These are phyloP conservation scores for Boulengeromyrus knoepffleri DNA, from an alignment of 2,113 vertebrate genomes.

Conservation along the genomic window DNA sequence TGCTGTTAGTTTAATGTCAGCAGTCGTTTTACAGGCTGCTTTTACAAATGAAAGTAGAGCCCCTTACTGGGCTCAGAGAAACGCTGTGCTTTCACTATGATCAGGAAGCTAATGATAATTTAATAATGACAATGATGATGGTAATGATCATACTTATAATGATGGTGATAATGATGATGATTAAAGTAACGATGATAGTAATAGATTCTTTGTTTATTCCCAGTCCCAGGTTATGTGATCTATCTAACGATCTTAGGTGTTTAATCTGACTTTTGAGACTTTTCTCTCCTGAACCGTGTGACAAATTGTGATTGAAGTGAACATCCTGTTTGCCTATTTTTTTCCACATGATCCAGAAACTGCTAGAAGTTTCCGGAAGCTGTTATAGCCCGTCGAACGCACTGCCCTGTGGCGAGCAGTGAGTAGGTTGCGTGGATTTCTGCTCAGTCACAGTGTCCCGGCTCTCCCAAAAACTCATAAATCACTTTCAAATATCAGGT, in stretches of 20 bases:
- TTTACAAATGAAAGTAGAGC: not conserved
- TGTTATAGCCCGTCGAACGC: not conserved
- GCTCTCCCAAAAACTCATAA: not conserved
- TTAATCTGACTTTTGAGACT: not conserved
- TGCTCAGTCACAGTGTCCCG: not conserved
- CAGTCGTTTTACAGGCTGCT: not conserved
- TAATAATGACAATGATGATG: not conserved
- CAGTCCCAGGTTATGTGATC: not conserved
- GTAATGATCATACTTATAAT: not conserved
- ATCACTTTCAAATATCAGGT: not conserved
- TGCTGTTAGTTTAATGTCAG: not conserved
- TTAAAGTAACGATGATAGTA: not conserved
- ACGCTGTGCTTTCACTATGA: not conserved
- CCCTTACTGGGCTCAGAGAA: not conserved
- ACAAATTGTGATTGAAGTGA: not conserved
- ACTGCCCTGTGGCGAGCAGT: not conserved
- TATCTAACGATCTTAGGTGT: not conserved
- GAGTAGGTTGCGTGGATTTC: not conserved
- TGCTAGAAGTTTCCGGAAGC: not conserved
- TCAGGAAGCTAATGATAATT: not conserved
- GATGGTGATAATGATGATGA: not conserved
- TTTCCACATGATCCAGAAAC: not conserved
- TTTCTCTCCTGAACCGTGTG: not conserved
- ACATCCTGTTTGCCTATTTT: not conserved
- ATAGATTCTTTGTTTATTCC: not conserved